Base-by-base conservation (phyloP, 2,797 vertebrate genomes). In the Strix occidentalis region DNA sequence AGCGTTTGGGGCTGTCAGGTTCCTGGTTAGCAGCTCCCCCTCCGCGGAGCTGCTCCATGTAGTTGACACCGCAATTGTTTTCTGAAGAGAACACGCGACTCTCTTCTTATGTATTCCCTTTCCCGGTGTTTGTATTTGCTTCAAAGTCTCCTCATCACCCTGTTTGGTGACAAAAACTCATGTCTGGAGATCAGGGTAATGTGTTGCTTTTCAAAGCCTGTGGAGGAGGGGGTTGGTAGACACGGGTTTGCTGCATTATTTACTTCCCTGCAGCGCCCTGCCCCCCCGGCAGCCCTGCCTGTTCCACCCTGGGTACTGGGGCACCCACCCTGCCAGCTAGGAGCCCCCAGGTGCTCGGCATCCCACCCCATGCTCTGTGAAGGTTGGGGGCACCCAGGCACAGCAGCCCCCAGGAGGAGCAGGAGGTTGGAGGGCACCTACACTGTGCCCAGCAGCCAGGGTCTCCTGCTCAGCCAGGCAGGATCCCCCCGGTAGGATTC, bases 151-250 rank as follows among this genome's bases (percentile, higher is more conserved):
- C 89, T 95, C 96, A 87, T 95, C 94, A 96, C 29, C 94, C 94
- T 96, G 94, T 93, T 97, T 95, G 96, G 95, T 95, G 95, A 96
- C 95, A 95, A 95, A 96, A 97, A 97, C 89, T 92, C 95, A 93
- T 96, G 95, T 97, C 95, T 97, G 86, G 85, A 94, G 95, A 94
- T 96, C 96, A 94, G 95, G 91, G 90, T 95, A 96, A 96, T 95
- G 91, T 96, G 96, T 97, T 96, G 93, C 96, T 95, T 84, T 96
- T 97, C 96, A 96, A 97, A 96, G 94, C 88, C n/a, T 1, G 4
- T 18, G 81, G 90, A 92, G 84, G 90, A 89, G 90, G 95, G 88
- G 88, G 81, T 69, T 90, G 88, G 95, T 45, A 96, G 94, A 87
- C 91, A 65, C 3, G 66, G 51, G 48, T 90, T 89, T 95, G 84